Percentiles rank a stretch among this genome's conserved stretches.
phyloP scores from a whole-genome alignment of 2,888 invertebrate species.

The Gastrophysa polygoni region DNA sequence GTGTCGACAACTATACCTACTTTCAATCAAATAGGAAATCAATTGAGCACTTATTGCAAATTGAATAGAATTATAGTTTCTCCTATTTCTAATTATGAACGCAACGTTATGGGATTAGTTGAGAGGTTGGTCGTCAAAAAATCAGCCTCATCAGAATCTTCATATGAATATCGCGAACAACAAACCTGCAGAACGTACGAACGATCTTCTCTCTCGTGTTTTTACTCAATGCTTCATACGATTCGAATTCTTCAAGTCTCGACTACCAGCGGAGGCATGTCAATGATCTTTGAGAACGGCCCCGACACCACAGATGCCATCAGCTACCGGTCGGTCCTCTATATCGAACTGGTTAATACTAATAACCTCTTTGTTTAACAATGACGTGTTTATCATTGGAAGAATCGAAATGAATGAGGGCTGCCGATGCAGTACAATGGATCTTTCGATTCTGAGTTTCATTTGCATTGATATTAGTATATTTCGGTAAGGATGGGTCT shows the following conservation, averaged over 20 bases:
- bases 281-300: conserved; percentile 45
- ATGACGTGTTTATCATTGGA: conserved; percentile 38
- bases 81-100: too few relatives aligned
- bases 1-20: too few relatives aligned
- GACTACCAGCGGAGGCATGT: conserved; percentile 35
- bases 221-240: not conserved
- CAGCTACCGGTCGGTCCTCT: conserved; percentile 45
- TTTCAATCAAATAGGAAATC: too few relatives aligned
- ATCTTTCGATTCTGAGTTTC: not conserved
- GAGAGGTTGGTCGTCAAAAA: too few relatives aligned
- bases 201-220: not conserved
- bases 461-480: too few relatives aligned
- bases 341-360: conserved; percentile 46
- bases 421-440: not conserved
- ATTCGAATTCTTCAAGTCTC: conserved; percentile 14
- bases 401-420: conserved; percentile 30
- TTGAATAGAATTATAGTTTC: too few relatives aligned
- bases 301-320: conserved; percentile 40
- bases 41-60: too few relatives aligned
- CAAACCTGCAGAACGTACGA: not conserved
- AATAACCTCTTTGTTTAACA: conserved; percentile 47
- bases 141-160: too few relatives aligned
- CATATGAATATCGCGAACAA: not conserved
- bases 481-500: too few relatives aligned
- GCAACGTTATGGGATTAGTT: too few relatives aligned